Conservation (phyloP, 2,113 vertebrate species). For the Alligator mississippiensis region DNA sequence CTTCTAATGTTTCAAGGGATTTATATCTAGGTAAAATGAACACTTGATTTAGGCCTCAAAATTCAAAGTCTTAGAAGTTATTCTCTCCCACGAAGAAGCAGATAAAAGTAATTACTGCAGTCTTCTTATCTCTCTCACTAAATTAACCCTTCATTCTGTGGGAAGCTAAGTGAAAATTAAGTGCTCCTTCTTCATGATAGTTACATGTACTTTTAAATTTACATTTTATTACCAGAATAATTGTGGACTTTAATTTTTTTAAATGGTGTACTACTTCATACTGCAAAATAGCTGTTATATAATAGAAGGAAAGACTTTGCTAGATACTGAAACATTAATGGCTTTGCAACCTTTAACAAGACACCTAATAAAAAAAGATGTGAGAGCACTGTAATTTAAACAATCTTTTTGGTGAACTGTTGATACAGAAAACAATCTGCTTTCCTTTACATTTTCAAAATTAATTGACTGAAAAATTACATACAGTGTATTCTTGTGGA, state of each 20-base stretch:
- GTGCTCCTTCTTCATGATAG: conserved; percentile 66
- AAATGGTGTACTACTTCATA: conserved; percentile 77
- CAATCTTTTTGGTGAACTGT: conserved; percentile 80
- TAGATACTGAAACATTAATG: conserved; percentile 77
- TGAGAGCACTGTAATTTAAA: conserved; percentile 79
- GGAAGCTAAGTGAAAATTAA: conserved; percentile 76
- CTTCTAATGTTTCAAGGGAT: conserved; percentile 63
- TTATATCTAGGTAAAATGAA: conserved; percentile 56
- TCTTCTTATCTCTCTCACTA: conserved; percentile 68
- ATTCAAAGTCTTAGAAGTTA: conserved; percentile 72
- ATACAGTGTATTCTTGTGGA: conserved; percentile 56
- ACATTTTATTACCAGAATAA: conserved; percentile 82
- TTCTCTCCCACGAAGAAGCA: conserved; percentile 62
- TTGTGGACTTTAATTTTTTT: conserved; percentile 82
- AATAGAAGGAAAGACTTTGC: conserved; percentile 73
- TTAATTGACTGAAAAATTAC: conserved; percentile 72
- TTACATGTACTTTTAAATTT: conserved; percentile 80
- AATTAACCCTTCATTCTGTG: conserved; percentile 79
- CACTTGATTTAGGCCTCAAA: conserved; percentile 62
- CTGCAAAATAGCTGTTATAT: conserved; percentile 79
- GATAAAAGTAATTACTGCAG: conserved; percentile 74
- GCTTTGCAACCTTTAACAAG: conserved; percentile 77
- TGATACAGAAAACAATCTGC: conserved; percentile 78
- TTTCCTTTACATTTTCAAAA: conserved; percentile 74
- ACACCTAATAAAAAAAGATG: conserved; percentile 71